Conservation (phyloP, 2,797 vertebrate species). For the Girardinus metallicus region DNA sequence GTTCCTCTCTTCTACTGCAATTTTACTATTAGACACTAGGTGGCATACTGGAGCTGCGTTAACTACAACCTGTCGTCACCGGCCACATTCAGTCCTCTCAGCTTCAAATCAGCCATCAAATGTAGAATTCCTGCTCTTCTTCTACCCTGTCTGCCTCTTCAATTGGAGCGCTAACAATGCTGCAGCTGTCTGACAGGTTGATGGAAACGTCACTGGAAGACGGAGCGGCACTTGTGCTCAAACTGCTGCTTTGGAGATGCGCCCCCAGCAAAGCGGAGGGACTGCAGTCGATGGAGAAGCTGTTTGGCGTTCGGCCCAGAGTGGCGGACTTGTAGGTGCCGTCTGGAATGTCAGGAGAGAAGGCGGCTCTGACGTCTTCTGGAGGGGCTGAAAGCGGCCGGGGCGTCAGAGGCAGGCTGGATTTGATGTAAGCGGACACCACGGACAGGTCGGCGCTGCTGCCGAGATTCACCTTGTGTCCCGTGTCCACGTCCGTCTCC, state of each 20-base stretch:
- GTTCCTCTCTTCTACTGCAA: slow-evolving; percentile 13
- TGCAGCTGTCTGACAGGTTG: slow-evolving; percentile 62
- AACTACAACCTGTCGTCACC: slow-evolving; percentile 2
- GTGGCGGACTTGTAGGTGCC: slow-evolving; percentile 34
- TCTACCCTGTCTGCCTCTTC: slow-evolving; percentile 45
- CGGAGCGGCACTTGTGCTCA: slow-evolving; percentile 28
- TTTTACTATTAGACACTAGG: slow-evolving; percentile 42
- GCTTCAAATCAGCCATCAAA: slow-evolving; percentile 66
- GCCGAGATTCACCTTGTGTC: slow-evolving; percentile 78
- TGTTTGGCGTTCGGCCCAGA: slow-evolving; percentile 42
- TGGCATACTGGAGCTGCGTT: slow-evolving; percentile 37
- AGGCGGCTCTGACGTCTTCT: slow-evolving; percentile 46
- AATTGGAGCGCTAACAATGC: slow-evolving; percentile 23
- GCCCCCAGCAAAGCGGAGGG: slow-evolving; percentile 28
- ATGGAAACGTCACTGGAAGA: slow-evolving; percentile 64
- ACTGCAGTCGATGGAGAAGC: slow-evolving; percentile 44
- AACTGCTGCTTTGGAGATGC: slow-evolving; percentile 15
- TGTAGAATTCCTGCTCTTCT: slow-evolving; percentile 89
- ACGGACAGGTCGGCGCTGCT: slow-evolving; percentile 87
- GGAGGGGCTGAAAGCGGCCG: slow-evolving; percentile 73
- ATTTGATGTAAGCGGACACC: slow-evolving; percentile 86
- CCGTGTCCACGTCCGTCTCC: slow-evolving; percentile 95
- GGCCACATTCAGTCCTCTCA: slow-evolving; percentile 1
- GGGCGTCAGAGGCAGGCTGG: slow-evolving; percentile 45
- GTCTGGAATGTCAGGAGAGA: slow-evolving; percentile 59